Conservation (phyloP, 2,113 vertebrate genomes). For the Arenaria interpres region DNA sequence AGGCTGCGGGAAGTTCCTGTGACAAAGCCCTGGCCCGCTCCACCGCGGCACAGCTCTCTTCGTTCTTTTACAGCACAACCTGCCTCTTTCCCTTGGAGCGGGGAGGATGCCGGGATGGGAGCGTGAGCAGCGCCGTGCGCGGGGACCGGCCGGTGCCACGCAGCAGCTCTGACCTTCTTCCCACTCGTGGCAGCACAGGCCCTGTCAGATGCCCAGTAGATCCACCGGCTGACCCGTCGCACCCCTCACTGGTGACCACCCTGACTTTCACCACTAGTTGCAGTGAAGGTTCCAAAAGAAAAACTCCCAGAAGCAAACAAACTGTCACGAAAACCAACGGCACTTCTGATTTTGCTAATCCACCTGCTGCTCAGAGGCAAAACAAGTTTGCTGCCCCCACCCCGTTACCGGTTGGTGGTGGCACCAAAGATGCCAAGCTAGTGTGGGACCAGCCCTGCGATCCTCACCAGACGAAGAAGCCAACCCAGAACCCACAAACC, state of each 20-base stretch:
- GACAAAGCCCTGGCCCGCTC: background rate
- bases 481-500: background rate
- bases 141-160: background rate
- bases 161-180: background rate
- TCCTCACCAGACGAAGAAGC: background rate
- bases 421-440: background rate
- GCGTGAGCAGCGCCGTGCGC: rapidly evolving
- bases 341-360: background rate
- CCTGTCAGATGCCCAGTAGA: background rate
- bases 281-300: background rate
- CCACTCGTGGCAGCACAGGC: rapidly evolving
- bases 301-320: background rate
- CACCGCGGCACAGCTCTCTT: background rate
- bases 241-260: background rate
- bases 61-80: background rate
- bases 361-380: slow-evolving; percentile 28
- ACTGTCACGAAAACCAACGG: background rate
- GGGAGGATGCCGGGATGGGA: background rate
- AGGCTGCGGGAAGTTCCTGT: background rate
- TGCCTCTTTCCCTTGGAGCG: background rate
- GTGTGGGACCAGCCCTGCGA: background rate
- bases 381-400: background rate
- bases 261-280: background rate
- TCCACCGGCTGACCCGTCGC: background rate
- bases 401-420: background rate